phyloP scores from a whole-genome alignment of 2,113 vertebrate genomes.

The Heterotis niloticus region DNA sequence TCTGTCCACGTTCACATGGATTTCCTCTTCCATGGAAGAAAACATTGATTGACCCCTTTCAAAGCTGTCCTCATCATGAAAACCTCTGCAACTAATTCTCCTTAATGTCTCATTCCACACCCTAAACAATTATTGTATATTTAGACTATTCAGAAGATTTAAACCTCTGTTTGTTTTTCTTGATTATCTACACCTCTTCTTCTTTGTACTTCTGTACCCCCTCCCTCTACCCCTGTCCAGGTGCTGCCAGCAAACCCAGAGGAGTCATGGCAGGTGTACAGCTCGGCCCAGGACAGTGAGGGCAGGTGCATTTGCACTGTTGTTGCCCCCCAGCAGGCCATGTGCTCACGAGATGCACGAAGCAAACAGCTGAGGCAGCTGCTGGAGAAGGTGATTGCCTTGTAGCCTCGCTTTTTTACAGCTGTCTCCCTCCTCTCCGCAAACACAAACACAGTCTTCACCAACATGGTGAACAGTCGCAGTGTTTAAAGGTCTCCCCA shows the following conservation, averaged over 20 bases:
- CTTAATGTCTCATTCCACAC: no score
- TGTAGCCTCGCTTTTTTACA: background rate
- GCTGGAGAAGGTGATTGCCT: constrained; percentile 85
- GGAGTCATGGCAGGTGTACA: constrained; percentile 99
- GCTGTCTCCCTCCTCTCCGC: background rate
- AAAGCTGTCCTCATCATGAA: no score
- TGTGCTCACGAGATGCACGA: constrained; percentile 94
- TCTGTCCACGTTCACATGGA: no score
- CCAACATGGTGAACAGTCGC: background rate
- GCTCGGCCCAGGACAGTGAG: constrained; percentile 96
- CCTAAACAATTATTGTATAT: no score
- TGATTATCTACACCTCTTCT: background rate
- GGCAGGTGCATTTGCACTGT: constrained; percentile 97
- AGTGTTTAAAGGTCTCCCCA: background rate
- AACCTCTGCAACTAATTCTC: no score
- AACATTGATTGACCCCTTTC: no score
- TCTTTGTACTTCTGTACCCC: background rate
- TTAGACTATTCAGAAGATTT: background rate
- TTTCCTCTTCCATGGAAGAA: no score
- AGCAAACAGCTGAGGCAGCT: constrained; percentile 97
- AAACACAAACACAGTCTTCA: background rate
- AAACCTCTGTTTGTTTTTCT: background rate
- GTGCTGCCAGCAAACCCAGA: constrained; percentile 93
- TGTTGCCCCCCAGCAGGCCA: constrained; percentile 95
- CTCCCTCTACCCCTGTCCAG: constrained; percentile 50